These are phyloP conservation scores for Pseudomyrmex gracilis DNA, from an alignment of 1,140 invertebrate species.

Conservation along the genomic window DNA sequence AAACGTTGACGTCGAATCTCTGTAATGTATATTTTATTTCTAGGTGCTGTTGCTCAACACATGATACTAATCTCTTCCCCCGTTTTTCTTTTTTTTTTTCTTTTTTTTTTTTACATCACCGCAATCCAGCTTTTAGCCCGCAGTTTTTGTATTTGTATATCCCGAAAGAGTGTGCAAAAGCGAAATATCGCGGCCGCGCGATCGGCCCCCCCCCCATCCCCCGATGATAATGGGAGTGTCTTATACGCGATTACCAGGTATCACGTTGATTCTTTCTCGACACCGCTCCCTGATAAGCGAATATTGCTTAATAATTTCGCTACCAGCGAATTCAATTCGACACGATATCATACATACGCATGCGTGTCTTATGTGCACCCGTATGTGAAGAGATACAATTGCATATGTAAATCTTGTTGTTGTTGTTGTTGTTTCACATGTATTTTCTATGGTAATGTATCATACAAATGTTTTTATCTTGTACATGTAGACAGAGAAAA, in stretches of 20 bases:
- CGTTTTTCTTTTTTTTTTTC: slow-evolving; percentile 1
- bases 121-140: slow-evolving; percentile 69
- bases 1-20: slow-evolving; percentile 51
- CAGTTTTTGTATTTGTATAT: slow-evolving; percentile 37
- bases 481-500: background rate
- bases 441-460: slow-evolving; percentile 22
- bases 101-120: slow-evolving; percentile 31
- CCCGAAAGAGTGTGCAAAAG: background rate
- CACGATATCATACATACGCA: slow-evolving; percentile 2
- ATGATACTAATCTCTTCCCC: slow-evolving; percentile 62
- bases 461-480: background rate
- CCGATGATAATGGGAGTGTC: slow-evolving; percentile 83
- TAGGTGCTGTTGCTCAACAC: slow-evolving; percentile 74
- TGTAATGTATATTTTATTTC: slow-evolving; percentile 78
- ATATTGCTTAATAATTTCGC: slow-evolving; percentile 61
- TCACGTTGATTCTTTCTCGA: slow-evolving; percentile 83
- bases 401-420: too few species aligned
- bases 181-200: slow-evolving; percentile 6
- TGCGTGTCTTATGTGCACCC: background rate
- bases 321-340: slow-evolving; percentile 75
- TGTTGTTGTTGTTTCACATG: background rate
- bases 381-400: background rate
- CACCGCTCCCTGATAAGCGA: slow-evolving; percentile 79
- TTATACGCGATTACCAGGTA: slow-evolving; percentile 85
- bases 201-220: slow-evolving; percentile 29